phyloP scores from a whole-genome alignment of 1,140 invertebrate genomes.

The Zaprionus inermis region DNA sequence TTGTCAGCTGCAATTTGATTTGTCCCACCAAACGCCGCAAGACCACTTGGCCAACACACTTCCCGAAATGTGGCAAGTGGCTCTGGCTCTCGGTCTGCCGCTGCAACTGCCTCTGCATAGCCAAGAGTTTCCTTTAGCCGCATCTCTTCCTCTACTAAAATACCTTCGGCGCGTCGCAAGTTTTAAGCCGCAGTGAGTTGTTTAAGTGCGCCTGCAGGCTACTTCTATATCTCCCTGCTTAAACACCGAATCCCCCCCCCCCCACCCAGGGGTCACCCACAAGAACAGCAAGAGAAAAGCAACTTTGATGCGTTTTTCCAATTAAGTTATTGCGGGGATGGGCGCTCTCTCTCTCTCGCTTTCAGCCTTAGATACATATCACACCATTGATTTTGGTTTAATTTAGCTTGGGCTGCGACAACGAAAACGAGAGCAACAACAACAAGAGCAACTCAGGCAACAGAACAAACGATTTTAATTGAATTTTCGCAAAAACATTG shows the following conservation, averaged over 20 bases:
- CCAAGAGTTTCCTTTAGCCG: slow-evolving; percentile 23
- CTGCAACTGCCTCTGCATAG: slow-evolving; percentile 34
- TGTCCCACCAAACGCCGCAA: slow-evolving; percentile 6
- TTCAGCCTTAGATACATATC: slow-evolving; percentile 32
- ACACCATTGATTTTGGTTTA: slow-evolving; percentile 40
- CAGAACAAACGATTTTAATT: slow-evolving; percentile 54
- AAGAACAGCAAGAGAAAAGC: slow-evolving; percentile 10
- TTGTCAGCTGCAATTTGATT: slow-evolving; percentile 47
- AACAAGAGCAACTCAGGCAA: slow-evolving; percentile 3
- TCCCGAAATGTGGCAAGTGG: slow-evolving; percentile 17
- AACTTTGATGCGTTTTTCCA: slow-evolving; percentile 55
- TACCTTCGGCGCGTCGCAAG: slow-evolving; percentile 25
- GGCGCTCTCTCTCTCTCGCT: not conserved
- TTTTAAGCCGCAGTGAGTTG: slow-evolving; percentile 27
- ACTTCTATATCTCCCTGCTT: slow-evolving; percentile 9
- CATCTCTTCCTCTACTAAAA: slow-evolving; percentile 17
- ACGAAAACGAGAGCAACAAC: slow-evolving; percentile 13
- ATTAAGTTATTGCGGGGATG: slow-evolving; percentile 54
- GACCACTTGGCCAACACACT: slow-evolving; percentile 14
- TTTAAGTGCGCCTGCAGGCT: slow-evolving; percentile 33
- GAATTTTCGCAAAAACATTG: slow-evolving; percentile 51
- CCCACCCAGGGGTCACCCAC: not conserved
- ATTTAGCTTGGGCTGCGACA: slow-evolving; percentile 21
- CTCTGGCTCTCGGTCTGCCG: not conserved
- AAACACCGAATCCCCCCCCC: too few relatives aligned